These are phyloP conservation scores for Ophthalmolycus amberensis DNA, from an alignment of 2,113 vertebrate genomes.

Conservation along the genomic window DNA sequence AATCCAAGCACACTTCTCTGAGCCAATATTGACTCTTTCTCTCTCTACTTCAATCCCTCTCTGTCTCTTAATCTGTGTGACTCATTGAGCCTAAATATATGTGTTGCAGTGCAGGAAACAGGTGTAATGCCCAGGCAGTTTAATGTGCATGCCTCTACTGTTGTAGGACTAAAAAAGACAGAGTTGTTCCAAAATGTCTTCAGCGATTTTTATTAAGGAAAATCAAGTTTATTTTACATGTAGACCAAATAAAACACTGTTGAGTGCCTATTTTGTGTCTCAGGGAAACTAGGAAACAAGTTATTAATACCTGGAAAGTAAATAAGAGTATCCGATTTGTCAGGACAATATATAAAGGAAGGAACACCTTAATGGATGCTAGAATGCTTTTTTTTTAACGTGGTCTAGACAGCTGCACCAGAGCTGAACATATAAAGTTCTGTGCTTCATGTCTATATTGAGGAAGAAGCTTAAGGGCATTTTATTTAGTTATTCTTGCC, in stretches of 20 bases:
- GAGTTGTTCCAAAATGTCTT: neutral
- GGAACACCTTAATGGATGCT: neutral
- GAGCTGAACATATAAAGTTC: neutral
- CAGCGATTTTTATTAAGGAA: neutral
- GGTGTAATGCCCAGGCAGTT: conserved; percentile 34
- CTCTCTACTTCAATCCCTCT: conserved; percentile 12
- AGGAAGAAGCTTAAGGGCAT: neutral
- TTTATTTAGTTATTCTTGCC: neutral
- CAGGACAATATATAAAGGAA: neutral
- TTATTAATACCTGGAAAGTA: neutral
- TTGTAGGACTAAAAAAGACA: neutral
- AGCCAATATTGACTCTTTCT: conserved; percentile 71
- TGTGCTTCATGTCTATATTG: neutral
- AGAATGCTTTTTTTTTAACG: neutral
- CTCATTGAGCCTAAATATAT: conserved; percentile 21
- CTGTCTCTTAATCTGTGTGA: conserved; percentile 26
- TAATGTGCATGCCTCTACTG: neutral
- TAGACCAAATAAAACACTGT: neutral
- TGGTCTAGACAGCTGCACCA: neutral
- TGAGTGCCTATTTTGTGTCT: neutral
- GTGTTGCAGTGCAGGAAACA: conserved; percentile 24
- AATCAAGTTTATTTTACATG: neutral
- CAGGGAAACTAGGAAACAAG: neutral
- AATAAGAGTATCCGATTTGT: neutral
- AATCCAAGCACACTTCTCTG: conserved; percentile 67